Evolutionary conservation across 2,113 vertebrate species (phyloP).

Genomic region (Boulengeromyrus knoepffleri): DNA sequence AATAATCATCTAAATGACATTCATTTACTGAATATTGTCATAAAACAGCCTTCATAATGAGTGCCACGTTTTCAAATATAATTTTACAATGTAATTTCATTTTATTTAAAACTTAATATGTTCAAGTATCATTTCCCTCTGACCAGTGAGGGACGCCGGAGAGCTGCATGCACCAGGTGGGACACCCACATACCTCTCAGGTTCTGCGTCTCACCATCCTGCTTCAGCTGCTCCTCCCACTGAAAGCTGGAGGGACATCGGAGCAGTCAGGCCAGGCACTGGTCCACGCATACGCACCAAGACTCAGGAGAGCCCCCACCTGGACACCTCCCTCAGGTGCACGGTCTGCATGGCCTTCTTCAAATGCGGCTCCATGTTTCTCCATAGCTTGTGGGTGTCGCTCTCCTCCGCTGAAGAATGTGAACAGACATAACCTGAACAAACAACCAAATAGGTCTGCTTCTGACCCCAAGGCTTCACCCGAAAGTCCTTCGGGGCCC

Average conservation of each 20-base stretch:
- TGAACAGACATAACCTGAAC: background rate
- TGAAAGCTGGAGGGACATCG: constrained; percentile 64
- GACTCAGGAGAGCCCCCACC: constrained; percentile 53
- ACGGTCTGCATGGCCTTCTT: constrained; percentile 97
- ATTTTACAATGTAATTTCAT: background rate
- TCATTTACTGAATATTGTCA: background rate
- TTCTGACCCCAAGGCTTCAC: background rate
- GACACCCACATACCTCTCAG: constrained; percentile 70
- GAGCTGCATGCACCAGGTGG: background rate
- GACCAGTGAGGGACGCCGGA: background rate
- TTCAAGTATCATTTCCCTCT: background rate
- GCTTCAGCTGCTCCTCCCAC: constrained; percentile 80
- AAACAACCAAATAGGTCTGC: background rate
- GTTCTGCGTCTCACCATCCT: constrained; percentile 61
- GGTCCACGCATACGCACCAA: background rate
- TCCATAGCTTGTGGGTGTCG: constrained; percentile 88
- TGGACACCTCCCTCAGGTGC: constrained; percentile 92
- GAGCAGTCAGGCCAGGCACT: background rate
- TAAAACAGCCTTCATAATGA: background rate
- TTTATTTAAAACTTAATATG: background rate
- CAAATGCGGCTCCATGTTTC: constrained; percentile 90
- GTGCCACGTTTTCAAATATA: background rate
- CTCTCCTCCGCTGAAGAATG: constrained; percentile 70
- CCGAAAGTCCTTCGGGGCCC: background rate
- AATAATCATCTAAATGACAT: background rate